These are phyloP conservation scores for Hestina assimilis DNA, from an alignment of 1,140 invertebrate genomes.

Conservation along the genomic window DNA sequence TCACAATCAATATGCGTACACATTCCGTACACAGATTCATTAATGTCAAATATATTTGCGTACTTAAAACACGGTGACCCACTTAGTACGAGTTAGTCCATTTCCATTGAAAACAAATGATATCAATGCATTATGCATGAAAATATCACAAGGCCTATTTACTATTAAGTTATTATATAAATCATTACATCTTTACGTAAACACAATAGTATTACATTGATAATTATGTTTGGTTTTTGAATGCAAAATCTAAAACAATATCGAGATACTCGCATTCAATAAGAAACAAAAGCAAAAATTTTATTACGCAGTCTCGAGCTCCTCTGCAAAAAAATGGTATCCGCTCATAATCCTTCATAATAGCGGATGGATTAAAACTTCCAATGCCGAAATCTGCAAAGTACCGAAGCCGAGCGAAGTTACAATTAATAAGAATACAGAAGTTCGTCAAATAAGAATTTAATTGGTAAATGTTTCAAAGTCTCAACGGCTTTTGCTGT, in stretches of 20 bases:
- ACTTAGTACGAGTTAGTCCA: not conserved
- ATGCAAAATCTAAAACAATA: too few relatives aligned
- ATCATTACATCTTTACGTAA: not conserved
- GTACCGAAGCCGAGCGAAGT: slow-evolving; percentile 23
- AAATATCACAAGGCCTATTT: too few relatives aligned
- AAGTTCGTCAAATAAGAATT: slow-evolving; percentile 2
- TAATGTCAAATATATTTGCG: not conserved
- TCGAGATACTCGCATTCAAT: too few relatives aligned
- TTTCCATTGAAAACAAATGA: slow-evolving; percentile 1
- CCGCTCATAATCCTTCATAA: slow-evolving; percentile 44
- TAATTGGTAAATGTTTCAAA: slow-evolving; percentile 7
- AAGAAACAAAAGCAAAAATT: slow-evolving; percentile 24
- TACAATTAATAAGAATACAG: slow-evolving; percentile 22
- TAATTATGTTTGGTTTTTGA: too few relatives aligned
- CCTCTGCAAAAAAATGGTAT: slow-evolving; percentile 35
- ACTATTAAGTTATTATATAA: too few relatives aligned
- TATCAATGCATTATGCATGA: too few relatives aligned
- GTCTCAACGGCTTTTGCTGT: slow-evolving; percentile 2
- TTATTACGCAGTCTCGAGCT: slow-evolving; percentile 20
- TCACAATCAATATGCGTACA: not conserved
- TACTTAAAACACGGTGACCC: not conserved
- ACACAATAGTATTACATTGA: not conserved
- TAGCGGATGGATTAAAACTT: slow-evolving; percentile 52
- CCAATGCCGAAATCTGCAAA: slow-evolving; percentile 25
- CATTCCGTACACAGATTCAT: too few relatives aligned